A percentile compares a stretch with the other conserved stretches of the same genome.
Evolutionary conservation across 64 coral and sea anemone species (phyloP).

Genomic region (Actinia tenebrosa): DNA sequence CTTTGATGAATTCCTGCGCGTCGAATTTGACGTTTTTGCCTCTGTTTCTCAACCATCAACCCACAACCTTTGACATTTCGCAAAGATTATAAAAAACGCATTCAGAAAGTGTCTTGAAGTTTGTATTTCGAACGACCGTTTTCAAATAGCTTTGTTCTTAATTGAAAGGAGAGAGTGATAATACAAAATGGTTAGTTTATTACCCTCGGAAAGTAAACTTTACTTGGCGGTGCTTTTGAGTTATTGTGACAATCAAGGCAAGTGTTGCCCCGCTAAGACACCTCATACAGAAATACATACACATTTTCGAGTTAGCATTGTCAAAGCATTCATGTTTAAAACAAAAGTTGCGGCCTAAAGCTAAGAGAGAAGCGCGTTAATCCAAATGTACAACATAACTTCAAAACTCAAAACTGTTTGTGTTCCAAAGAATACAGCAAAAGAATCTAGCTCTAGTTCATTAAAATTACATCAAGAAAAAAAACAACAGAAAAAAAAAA

Average conservation of each 20-base stretch:
- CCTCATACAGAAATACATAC: neutral
- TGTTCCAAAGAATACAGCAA: neutral
- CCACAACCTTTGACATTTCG: neutral
- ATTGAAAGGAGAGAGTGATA: conserved; percentile 11
- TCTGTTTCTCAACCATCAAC: neutral
- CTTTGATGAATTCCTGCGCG: conserved; percentile 2
- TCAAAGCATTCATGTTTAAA: neutral
- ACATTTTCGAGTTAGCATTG: conserved; percentile 17
- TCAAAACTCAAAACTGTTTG: neutral
- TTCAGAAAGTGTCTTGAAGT: neutral
- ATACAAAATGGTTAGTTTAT: neutral
- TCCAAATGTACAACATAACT: neutral
- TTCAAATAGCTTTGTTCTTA: neutral
- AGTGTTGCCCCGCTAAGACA: neutral
- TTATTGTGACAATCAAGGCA: neutral
- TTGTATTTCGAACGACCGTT: conserved; percentile 9
- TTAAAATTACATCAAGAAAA: no score
- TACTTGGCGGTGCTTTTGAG: neutral
- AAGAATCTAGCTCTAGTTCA: neutral
- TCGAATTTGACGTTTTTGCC: neutral
- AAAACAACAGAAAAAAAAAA: no score
- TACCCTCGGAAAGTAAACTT: neutral
- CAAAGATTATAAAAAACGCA: neutral
- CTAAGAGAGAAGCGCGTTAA: neutral
- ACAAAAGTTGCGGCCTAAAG: neutral